These are phyloP conservation scores for Cylloceria caligata DNA, from an alignment of 2,888 invertebrate species.

Conservation along the genomic window DNA sequence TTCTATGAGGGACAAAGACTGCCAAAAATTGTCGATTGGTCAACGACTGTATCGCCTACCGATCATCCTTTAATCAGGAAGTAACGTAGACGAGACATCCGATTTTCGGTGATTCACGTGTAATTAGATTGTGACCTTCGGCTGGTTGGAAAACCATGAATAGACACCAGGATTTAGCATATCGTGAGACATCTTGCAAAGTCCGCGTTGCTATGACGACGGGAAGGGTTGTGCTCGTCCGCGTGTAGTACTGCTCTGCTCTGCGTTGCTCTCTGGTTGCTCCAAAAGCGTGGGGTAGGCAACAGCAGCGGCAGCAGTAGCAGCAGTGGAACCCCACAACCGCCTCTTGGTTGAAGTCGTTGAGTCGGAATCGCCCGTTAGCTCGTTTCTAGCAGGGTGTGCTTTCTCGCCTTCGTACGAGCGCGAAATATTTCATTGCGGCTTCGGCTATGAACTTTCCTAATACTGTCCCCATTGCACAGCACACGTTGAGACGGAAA, in stretches of 20 bases:
- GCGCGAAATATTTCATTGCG: constrained; percentile 1
- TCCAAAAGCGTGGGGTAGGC: too few species aligned
- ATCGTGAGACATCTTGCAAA: constrained; percentile 66
- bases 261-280: background rate
- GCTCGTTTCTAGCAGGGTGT: constrained; percentile 9
- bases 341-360: constrained; percentile 31
- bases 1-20: too few species aligned
- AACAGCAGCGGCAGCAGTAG: constrained; percentile 20
- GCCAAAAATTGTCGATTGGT: too few species aligned
- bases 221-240: constrained; percentile 60
- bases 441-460: background rate
- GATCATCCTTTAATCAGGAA: background rate
- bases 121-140: constrained; percentile 59
- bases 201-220: constrained; percentile 65
- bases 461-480: background rate
- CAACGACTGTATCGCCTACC: too few species aligned
- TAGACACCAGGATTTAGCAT: constrained; percentile 57
- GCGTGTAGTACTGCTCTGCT: background rate
- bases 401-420: constrained; percentile 17
- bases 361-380: constrained; percentile 30
- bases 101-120: constrained; percentile 50
- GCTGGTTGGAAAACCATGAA: constrained; percentile 6
- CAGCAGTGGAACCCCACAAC: constrained; percentile 15
- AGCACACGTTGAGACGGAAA: constrained; percentile 1
- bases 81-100: background rate